phyloP scores from a whole-genome alignment of 2,888 invertebrate species.

The Halictus ligatus region DNA sequence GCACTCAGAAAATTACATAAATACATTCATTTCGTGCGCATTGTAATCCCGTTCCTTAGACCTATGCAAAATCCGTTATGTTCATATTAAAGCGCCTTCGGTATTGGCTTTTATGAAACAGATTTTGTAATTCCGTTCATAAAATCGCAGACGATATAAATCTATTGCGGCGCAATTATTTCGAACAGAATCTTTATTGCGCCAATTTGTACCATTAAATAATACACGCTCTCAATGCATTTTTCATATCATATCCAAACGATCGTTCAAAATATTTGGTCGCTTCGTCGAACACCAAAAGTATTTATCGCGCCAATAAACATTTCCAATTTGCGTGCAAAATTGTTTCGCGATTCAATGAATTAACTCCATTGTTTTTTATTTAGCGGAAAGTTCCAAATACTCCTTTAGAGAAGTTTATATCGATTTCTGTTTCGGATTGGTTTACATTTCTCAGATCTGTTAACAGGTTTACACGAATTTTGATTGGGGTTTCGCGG shows the following conservation, averaged over 20 bases:
- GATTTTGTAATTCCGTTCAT: background rate
- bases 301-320: background rate
- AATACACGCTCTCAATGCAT: background rate
- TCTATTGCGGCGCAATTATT: background rate
- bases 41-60: background rate
- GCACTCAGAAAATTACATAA: background rate
- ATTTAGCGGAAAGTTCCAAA: background rate
- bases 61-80: background rate
- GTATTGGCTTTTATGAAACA: background rate
- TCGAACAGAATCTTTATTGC: background rate
- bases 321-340: background rate
- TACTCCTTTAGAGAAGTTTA: background rate
- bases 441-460: background rate
- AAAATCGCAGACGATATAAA: background rate
- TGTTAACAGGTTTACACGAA: background rate
- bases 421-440: background rate
- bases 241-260: background rate
- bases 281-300: background rate
- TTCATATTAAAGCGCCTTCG: background rate
- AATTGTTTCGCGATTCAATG: background rate
- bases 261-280: background rate
- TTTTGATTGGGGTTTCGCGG: background rate
- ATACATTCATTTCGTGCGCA: background rate
- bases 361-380: background rate
- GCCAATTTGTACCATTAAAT: background rate